Percentiles rank a stretch among this genome's conserved stretches.
Evolutionary conservation across 2,113 vertebrate species (phyloP).

Genomic region (Lamprotornis superbus): DNA sequence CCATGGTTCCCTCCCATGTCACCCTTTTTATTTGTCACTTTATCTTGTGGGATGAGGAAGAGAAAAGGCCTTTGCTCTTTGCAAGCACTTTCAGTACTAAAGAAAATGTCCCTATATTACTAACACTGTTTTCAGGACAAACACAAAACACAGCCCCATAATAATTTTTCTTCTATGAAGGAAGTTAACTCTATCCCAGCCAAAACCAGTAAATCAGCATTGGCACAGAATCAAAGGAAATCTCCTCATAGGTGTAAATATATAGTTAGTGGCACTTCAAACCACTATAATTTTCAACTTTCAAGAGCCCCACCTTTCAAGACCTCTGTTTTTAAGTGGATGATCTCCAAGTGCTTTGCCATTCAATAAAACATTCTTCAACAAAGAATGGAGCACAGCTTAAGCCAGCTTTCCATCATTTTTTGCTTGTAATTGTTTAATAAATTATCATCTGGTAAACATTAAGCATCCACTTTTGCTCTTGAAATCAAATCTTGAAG

Average conservation of each 20-base stretch:
- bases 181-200: not conserved
- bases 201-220: not conserved
- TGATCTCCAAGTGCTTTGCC: not conserved
- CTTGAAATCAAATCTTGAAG: constrained; percentile 15
- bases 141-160: not conserved
- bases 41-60: no score
- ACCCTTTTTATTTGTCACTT: not conserved
- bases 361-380: constrained; percentile 2
- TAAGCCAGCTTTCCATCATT: not conserved
- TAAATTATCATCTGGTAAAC: constrained; percentile 29
- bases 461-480: not conserved
- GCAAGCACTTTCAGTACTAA: not conserved
- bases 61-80: not conserved
- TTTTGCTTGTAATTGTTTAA: constrained; percentile 8
- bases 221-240: not conserved
- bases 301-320: not conserved
- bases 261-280: not conserved
- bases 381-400: not conserved
- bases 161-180: not conserved
- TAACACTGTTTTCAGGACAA: not conserved
- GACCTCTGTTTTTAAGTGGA: not conserved
- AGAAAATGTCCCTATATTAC: not conserved
- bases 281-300: not conserved
- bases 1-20: not conserved
- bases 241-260: not conserved